Base-by-base conservation (phyloP, 1,140 invertebrate species). In the Elysia chlorotica region DNA sequence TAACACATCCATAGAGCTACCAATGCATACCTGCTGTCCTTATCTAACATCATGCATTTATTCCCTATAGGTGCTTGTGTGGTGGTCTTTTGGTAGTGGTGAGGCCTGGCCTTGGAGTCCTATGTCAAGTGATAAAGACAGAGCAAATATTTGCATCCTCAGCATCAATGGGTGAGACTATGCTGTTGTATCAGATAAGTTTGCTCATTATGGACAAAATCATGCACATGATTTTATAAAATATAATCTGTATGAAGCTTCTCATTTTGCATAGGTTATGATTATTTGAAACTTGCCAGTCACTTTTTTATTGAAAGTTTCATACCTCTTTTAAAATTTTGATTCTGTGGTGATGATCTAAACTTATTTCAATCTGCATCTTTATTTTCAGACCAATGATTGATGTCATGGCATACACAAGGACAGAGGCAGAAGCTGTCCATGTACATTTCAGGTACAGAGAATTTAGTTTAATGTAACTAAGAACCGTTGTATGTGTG, bases 101-200 rank as follows among this genome's bases (percentile, higher is more conserved):
- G 93, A 95, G 86, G 92, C 93, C 19, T 93, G 93, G 86, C 93
- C 93, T 14, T 95, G 93, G 93, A 92, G 92, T 85, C 93, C 93
- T 35, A 89, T 92, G 69, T 90, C 92, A 28, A 92, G 92, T 84
- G 93, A 94, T 83, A 91, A 92, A 78, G 93, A 94, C 86, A 89
- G 92, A 78, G 93, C 93, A 37, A 95, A 95, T 87, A 90, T 94
- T 69, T 92, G 93, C 85, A 87, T 94, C 2, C 92, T 94, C 78
- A 89, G 89, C 73, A 78, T 92, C 41, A 88, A 84, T 75, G 82
- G 84, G 84, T 87, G 72, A 74, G 78, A n/a, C n/a, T n/a, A n/a
- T n/a, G n/a, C n/a, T n/a, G n/a, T n/a, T n/a, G n/a, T n/a, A n/a
- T n/a, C n/a, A n/a, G n/a, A n/a, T n/a, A n/a, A n/a, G n/a, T n/a